These are phyloP conservation scores for Gadopsis bispinosus DNA, from an alignment of 2,797 vertebrate genomes.

Conservation along the genomic window DNA sequence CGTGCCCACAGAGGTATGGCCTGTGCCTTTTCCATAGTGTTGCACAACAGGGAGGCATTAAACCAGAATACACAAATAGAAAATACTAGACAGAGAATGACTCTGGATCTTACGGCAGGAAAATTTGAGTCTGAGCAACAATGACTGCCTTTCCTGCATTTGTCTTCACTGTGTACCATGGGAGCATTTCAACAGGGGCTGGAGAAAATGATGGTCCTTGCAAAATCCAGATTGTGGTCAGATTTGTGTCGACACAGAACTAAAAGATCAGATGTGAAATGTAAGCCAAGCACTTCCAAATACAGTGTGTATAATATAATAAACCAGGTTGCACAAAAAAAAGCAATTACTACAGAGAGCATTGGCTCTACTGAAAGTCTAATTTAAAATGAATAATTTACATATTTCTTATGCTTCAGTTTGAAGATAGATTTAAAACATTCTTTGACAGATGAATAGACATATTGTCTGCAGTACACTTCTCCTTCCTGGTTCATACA, in stretches of 20 bases:
- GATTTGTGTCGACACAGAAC: background rate
- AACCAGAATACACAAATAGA: background rate
- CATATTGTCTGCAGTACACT: constrained; percentile 1
- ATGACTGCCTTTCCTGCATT: background rate
- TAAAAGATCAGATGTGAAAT: background rate
- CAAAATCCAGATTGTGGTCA: constrained; percentile 3
- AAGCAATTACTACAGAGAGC: background rate
- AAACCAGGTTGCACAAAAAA: background rate
- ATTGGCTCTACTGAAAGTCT: background rate
- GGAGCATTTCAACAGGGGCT: background rate
- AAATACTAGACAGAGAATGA: constrained; percentile 1
- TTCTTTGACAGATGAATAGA: constrained; percentile 16
- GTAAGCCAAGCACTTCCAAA: background rate
- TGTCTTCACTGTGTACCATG: background rate
- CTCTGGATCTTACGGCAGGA: background rate
- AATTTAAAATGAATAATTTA: constrained; percentile 27
- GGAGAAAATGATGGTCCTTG: background rate
- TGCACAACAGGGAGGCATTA: background rate
- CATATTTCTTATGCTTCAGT: constrained; percentile 18
- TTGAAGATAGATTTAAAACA: constrained; percentile 35
- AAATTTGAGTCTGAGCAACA: background rate
- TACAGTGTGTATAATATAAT: background rate
- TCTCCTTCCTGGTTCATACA: constrained; percentile 7
- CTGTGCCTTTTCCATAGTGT: background rate
- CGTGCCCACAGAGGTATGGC: background rate